Evolutionary conservation across 2,797 vertebrate genomes (phyloP), one percentile per base, ranked within the genome.

Genomic region (Poeciliopsis paucimaculata): DNA sequence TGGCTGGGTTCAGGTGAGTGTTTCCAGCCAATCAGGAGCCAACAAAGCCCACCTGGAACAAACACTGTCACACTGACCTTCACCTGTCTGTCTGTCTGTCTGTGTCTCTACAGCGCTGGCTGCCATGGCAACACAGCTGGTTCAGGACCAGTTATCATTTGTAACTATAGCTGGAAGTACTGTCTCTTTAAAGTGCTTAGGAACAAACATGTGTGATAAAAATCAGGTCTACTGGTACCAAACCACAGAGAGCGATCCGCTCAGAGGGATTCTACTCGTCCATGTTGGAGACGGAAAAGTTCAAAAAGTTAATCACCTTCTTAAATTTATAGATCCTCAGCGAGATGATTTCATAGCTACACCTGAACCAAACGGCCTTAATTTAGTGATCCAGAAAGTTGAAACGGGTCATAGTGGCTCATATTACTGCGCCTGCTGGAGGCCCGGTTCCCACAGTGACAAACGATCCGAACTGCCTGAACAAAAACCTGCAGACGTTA

Each of bases 1-100:
- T 46, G 45, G 45, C 45, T 46, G 45, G 45, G 78, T 51, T 80
- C 81, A 87, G 86, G 86, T 89, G 84, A 90, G 83, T 82, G 81
- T 90, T 86, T 86, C 64, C 45, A 46, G 45, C 45, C 45, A 46
- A 46, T 46, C 45, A 46, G 45, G 45, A 46, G 45, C 45, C 45
- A 46, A 15, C 45, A 46, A 46, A 46, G 45, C 73, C 55, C 8
- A 76, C 77, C 77, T 82, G 49, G 0, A 80, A 45, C 71, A 74
- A 74, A 79, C 68, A 43, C 55, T 55, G 46, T 75, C 83, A 36
- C 77, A 39, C 73, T 81, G 0, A 79, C 84, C 80, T 80, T 68
- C 68, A 72, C 76, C 84, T 76, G 20, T 66, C 81, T 72, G 39
- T 39, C 39, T 39, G 77, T 79, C 74, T 82, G 80, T 39, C 39